Base-by-base conservation (phyloP, 2,113 vertebrate genomes). In the Triplophysa dalaica region DNA sequence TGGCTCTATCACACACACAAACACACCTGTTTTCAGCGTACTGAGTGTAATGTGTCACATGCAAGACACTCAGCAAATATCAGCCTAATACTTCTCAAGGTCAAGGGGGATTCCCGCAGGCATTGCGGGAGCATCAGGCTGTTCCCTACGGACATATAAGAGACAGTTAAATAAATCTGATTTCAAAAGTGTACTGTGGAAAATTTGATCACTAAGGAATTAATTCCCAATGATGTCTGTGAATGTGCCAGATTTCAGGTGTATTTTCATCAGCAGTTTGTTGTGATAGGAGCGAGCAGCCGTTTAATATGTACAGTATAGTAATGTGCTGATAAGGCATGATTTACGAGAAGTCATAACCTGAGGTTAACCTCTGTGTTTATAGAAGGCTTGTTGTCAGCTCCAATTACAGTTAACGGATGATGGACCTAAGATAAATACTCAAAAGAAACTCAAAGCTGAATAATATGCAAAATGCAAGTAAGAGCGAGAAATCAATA, bases 1-100 rank as follows among this genome's bases (percentile, higher is more conserved):
- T 81, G 75, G 68, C 50, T 54, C 45, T 58, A 26, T 38, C 29
- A 29, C 29, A 73, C 62, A 60, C 52, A 62, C 52, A 56, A 54
- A 67, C 79, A 78, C 83, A 81, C 79, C 83, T 81, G 83, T 82
- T 82, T 43, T 38, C 69, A 78, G 68, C 48, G 58, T 22, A 14
- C 21, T 24, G 29, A 81, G 24, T 19, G 61, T 82, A 82, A 79
- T 82, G 77, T 60, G 61, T 48, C 45, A 68, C 48, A 67, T 10
- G 9, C 26, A 63, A 29, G 56, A 72, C 26, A 62, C 69, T 62
- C 16, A 75, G 19, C 48, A 70, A 70, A 79, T 72, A 52, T 67
- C 64, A 38, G 33, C 6, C 5, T 38, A 41, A 68, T 75, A 81
- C 43, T 64, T 45, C 58, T 66, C 69, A 63, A 81, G 63, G 72